Percentiles rank a stretch among this genome's conserved stretches.
Evolutionary conservation across 2,797 vertebrate genomes (phyloP).

Genomic region (Amphiprion clarkii): DNA sequence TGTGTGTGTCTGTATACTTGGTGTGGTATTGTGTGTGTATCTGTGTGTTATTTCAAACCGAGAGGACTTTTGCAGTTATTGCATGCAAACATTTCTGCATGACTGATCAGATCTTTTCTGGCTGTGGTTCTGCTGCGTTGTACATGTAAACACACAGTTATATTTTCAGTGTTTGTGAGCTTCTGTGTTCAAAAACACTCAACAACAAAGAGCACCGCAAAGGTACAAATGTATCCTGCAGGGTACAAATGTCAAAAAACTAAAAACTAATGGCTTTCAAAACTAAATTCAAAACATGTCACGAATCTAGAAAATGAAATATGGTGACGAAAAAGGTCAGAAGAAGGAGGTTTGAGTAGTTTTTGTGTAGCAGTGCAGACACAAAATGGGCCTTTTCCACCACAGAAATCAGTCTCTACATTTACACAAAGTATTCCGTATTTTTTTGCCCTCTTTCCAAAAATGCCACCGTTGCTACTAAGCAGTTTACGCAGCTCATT

Average conservation of each 20-base stretch:
- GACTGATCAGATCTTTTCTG: neutral
- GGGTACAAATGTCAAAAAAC: neutral
- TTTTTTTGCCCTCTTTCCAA: too few relatives aligned
- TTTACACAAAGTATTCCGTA: too few relatives aligned
- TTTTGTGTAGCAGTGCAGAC: too few relatives aligned
- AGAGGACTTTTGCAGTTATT: neutral
- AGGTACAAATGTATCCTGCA: neutral
- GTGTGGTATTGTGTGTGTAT: neutral
- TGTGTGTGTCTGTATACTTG: conserved; percentile 4
- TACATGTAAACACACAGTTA: neutral
- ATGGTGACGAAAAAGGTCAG: too few relatives aligned
- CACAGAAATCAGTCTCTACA: too few relatives aligned
- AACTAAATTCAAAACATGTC: too few relatives aligned
- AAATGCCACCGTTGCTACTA: too few relatives aligned
- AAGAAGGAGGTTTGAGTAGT: too few relatives aligned
- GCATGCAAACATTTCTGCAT: conserved; percentile 24
- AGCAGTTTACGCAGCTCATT: too few relatives aligned
- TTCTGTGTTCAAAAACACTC: conserved; percentile 26
- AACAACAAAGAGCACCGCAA: conserved; percentile 24
- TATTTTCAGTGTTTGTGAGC: conserved; percentile 9
- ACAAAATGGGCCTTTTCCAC: too few relatives aligned
- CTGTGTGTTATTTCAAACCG: neutral
- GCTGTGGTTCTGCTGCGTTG: neutral
- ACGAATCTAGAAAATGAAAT: too few relatives aligned
- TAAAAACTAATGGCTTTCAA: too few relatives aligned